phyloP scores from a whole-genome alignment of 2,113 vertebrate species.

The Centropus bengalensis region DNA sequence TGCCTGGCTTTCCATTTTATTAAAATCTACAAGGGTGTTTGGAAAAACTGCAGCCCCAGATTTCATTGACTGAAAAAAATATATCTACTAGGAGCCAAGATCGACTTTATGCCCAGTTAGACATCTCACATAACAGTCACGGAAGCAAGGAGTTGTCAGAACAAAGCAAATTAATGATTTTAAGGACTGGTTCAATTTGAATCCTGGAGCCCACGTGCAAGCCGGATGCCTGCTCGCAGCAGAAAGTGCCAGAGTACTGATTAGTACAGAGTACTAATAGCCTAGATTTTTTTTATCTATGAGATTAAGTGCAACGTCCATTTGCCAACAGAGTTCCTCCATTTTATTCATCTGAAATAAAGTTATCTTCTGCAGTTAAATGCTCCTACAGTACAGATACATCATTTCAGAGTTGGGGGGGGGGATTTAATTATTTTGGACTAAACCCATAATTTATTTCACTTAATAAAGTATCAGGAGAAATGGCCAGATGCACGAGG shows the following conservation, averaged over 20 bases:
- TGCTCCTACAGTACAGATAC: neutral
- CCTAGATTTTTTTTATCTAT: too few relatives aligned
- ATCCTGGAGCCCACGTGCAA: neutral
- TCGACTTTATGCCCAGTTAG: neutral
- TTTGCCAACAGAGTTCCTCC: neutral
- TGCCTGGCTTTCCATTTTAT: neutral
- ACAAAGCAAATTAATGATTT: neutral
- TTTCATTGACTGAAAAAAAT: neutral
- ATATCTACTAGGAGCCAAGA: neutral
- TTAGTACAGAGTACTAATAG: too few relatives aligned
- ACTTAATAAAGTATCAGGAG: neutral
- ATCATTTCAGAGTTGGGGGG: neutral
- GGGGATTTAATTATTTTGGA: neutral
- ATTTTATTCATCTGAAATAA: neutral
- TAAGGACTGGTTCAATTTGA: neutral
- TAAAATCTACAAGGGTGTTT: constrained; percentile 9
- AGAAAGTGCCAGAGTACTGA: neutral
- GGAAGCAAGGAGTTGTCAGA: neutral
- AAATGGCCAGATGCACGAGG: neutral
- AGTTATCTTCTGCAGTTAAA: neutral
- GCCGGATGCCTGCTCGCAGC: neutral
- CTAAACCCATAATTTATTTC: neutral
- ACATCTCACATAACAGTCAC: neutral
- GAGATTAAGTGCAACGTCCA: neutral
- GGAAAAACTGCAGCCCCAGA: neutral